phyloP scores from a whole-genome alignment of 1,140 invertebrate species.

The Lepeophtheirus salmonis region DNA sequence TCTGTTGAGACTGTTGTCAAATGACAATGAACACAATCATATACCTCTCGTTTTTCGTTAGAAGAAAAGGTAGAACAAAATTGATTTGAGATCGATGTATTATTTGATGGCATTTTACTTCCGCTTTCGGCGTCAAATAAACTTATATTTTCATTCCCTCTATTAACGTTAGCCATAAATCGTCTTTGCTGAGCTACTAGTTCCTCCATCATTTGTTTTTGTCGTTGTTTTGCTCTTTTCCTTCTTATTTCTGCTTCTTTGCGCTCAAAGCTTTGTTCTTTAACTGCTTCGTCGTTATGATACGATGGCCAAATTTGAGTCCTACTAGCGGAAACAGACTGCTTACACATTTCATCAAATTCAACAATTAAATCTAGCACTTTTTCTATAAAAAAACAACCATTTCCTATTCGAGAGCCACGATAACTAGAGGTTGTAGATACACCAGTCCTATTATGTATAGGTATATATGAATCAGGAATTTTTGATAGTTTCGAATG shows the following conservation, averaged over 20 bases:
- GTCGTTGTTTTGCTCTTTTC: slow-evolving; percentile 56
- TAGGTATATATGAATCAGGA: slow-evolving; percentile 49
- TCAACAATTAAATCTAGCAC: slow-evolving; percentile 31
- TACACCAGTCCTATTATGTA: slow-evolving; percentile 26
- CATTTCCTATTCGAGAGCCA: slow-evolving; percentile 53
- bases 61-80: not conserved
- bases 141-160: slow-evolving; percentile 19
- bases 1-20: slow-evolving; percentile 63
- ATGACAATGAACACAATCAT: slow-evolving; percentile 89
- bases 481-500: slow-evolving; percentile 69
- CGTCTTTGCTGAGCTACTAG: slow-evolving; percentile 38
- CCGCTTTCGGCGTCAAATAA: not conserved
- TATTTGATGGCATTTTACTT: not conserved
- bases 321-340: slow-evolving; percentile 43
- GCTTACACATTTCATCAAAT: slow-evolving; percentile 20
- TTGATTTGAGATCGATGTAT: not conserved
- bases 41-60: slow-evolving; percentile 27
- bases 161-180: slow-evolving; percentile 25
- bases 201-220: slow-evolving; percentile 75
- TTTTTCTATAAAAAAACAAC: slow-evolving; percentile 59
- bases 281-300: slow-evolving; percentile 45
- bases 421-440: slow-evolving; percentile 21
- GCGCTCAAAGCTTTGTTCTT: slow-evolving; percentile 49
- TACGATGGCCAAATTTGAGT: slow-evolving; percentile 45
- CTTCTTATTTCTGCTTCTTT: slow-evolving; percentile 44